Conservation (phyloP, 2,113 vertebrate genomes). For the Aspiorhynchus laticeps region DNA sequence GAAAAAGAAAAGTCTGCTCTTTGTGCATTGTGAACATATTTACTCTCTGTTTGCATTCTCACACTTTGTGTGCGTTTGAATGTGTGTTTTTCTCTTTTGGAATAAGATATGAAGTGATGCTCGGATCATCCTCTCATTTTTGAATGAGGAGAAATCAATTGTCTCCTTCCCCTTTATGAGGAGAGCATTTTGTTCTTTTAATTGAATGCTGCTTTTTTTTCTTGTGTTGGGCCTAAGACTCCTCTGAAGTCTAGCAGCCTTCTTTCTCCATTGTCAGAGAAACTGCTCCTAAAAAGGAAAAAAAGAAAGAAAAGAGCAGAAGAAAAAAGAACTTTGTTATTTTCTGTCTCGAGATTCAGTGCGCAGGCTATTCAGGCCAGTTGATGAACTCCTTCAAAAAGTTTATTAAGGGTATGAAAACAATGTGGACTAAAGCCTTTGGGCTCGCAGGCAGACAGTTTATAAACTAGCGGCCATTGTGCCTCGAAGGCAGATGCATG, state of each 20-base stretch:
- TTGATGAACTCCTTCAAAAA: slow-evolving; percentile 99
- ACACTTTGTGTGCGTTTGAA: slow-evolving; percentile 42
- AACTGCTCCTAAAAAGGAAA: slow-evolving; percentile 73
- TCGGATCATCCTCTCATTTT: slow-evolving; percentile 56
- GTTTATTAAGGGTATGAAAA: slow-evolving; percentile 98
- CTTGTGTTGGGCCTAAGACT: slow-evolving; percentile 69
- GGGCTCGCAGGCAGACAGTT: slow-evolving; percentile 91
- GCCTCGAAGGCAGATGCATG: slow-evolving; percentile 91
- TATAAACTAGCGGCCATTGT: slow-evolving; percentile 96
- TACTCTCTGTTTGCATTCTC: slow-evolving; percentile 38
- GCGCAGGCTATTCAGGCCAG: slow-evolving; percentile 93
- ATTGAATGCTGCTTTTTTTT: slow-evolving; percentile 68
- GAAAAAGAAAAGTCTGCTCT: neutral
- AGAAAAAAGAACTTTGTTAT: slow-evolving; percentile 87
- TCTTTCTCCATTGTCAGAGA: slow-evolving; percentile 77
- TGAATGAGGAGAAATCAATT: slow-evolving; percentile 65
- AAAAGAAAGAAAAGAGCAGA: slow-evolving; percentile 72
- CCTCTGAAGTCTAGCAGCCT: slow-evolving; percentile 83
- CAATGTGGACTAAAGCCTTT: slow-evolving; percentile 90
- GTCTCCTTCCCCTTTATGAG: slow-evolving; percentile 63
- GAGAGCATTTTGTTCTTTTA: slow-evolving; percentile 66
- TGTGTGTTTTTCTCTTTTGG: slow-evolving; percentile 49
- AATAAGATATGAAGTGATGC: slow-evolving; percentile 56
- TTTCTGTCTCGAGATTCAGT: slow-evolving; percentile 89
- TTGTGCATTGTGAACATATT: slow-evolving; percentile 31